Base-by-base conservation (phyloP, 2,113 vertebrate species). In the Emydura subglobosa region DNA sequence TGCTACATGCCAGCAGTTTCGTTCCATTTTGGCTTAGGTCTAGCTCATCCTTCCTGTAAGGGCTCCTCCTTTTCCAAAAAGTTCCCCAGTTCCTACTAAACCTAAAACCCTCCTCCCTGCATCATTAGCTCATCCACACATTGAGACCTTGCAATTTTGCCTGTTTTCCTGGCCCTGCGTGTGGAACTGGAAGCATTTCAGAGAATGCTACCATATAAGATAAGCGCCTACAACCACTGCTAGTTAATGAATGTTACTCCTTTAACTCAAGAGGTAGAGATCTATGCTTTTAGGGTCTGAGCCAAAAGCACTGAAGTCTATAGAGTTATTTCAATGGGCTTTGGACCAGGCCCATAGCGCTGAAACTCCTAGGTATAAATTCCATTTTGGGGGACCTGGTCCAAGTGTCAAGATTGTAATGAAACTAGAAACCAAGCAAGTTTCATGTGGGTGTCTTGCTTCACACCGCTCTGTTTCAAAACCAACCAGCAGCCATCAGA, bases 401-500 rank as follows among this genome's bases (percentile, higher is more conserved):
- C 42, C 25, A 16, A 47, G 74, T 27, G 6, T 25, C 42, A 78
- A 6, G 6, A 78, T 4, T 44, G 24, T 42, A 78, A 78, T 7
- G 74, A 78, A 72, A 72, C 9, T 14, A 91, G 2, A 59, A 79
- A 79, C 79, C 83, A 87, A 83, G 79, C 47, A 90, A 86, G 95
- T 90, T 96, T 86, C 83, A 51, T 0, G 0, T 55, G 79, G 51
- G 87, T 93, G 90, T 92, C 88, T 86, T 79, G 57, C 42, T 88
- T 83, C 85, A 83, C 87, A 85, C 19, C 95, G 53, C 86, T 88
- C 85, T 85, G 84, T n/a, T 96, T 54, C 89, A 93, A 76, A 39
- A 90, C 53, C 85, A 54, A 92, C 76, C 42, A 1, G 0, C 14
- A 7, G 88, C 85, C 94, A 95, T 92, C 96, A 68, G 87, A 95